Percentiles rank a stretch among this genome's conserved stretches.
phyloP scores from a whole-genome alignment of 2,888 invertebrate genomes.

The Polyploca ridens region DNA sequence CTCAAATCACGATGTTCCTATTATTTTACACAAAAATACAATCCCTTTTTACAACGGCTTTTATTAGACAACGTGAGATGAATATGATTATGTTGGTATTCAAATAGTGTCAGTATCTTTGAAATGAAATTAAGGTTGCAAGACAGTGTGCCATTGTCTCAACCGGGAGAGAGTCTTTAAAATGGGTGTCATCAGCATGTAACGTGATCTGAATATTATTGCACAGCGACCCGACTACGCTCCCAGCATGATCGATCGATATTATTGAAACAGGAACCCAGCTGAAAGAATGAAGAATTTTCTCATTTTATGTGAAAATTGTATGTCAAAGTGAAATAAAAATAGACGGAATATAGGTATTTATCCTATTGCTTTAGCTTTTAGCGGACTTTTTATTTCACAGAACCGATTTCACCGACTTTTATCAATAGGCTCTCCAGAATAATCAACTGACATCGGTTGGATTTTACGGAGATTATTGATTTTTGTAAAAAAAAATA shows the following conservation, averaged over 20 bases:
- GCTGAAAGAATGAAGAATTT: background rate
- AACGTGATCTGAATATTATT: conserved; percentile 41
- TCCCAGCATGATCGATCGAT: background rate
- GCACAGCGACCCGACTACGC: background rate
- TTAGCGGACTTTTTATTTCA: too few species aligned
- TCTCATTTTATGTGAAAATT: too few species aligned
- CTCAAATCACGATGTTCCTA: background rate
- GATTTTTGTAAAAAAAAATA: too few species aligned
- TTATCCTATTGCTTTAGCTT: too few species aligned
- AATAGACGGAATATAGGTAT: too few species aligned
- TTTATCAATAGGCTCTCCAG: too few species aligned
- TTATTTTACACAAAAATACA: conserved; percentile 7
- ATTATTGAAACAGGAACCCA: conserved; percentile 9
- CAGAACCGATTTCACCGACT: too few species aligned
- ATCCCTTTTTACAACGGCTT: conserved; percentile 10
- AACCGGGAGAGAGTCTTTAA: conserved; percentile 28
- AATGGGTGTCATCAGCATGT: conserved; percentile 35
- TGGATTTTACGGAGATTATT: too few species aligned
- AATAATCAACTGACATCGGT: too few species aligned
- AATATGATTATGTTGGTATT: conserved; percentile 29
- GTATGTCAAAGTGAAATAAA: too few species aligned
- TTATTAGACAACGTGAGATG: conserved; percentile 21
- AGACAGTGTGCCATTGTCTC: conserved; percentile 26
- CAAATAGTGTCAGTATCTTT: conserved; percentile 34
- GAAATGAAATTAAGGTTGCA: conserved; percentile 38